Percentiles rank a stretch among this genome's conserved stretches.
phyloP scores from a whole-genome alignment of 2,113 vertebrate species.

The Tupaia tana region DNA sequence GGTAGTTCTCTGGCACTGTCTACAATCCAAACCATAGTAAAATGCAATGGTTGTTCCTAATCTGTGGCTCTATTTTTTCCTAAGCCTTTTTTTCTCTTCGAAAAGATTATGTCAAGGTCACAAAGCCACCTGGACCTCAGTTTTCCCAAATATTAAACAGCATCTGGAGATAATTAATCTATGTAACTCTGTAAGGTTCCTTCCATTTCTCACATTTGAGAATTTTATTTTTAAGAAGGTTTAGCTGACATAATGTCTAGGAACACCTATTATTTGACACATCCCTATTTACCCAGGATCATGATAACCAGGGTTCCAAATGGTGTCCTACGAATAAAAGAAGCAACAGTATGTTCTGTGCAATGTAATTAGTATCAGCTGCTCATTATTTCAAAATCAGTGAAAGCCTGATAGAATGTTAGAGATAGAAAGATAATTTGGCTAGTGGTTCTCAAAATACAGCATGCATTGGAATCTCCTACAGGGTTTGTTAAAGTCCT shows the following conservation, averaged over 20 bases:
- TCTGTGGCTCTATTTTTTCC: not conserved
- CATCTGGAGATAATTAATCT: not conserved
- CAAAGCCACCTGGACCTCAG: not conserved
- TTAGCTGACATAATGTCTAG: not conserved
- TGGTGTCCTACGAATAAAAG: not conserved
- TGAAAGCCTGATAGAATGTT: not conserved
- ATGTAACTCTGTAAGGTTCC: not conserved
- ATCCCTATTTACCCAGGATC: not conserved
- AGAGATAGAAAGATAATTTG: not conserved
- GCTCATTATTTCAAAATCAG: not conserved
- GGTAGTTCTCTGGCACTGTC: conserved; percentile 72
- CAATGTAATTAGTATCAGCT: not conserved
- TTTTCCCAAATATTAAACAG: not conserved
- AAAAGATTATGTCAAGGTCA: conserved; percentile 3
- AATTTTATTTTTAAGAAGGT: not conserved
- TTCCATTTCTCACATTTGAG: not conserved
- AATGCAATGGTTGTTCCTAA: conserved; percentile 65
- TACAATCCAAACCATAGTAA: conserved; percentile 57
- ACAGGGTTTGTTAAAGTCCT: not conserved
- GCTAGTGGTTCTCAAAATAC: not conserved
- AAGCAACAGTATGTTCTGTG: not conserved
- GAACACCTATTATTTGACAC: not conserved
- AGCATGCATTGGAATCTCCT: not conserved
- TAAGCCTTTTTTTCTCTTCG: not conserved
- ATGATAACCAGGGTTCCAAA: not conserved